Conservation (phyloP, 2,113 vertebrate species). For the Gnathonemus echidnorhynchus region DNA sequence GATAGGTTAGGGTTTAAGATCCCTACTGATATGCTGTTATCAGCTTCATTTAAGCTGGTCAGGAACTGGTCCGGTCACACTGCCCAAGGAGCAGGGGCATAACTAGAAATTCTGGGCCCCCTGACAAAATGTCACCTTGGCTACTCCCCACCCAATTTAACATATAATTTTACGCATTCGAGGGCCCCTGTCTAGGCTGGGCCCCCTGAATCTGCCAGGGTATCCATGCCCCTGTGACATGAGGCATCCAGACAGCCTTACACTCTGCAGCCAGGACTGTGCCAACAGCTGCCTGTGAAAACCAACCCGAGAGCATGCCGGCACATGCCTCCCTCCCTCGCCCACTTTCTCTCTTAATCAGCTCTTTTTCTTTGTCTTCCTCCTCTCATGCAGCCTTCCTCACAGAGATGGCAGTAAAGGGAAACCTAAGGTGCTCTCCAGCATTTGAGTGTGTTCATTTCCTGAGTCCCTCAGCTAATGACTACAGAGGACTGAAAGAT, state of each 20-base stretch:
- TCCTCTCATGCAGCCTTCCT: background rate
- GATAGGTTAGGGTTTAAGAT: background rate
- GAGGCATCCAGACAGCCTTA: constrained; percentile 37
- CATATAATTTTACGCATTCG: background rate
- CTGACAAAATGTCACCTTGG: background rate
- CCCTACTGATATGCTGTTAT: background rate
- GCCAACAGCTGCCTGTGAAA: constrained; percentile 33
- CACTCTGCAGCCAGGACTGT: constrained; percentile 19
- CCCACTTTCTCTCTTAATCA: background rate
- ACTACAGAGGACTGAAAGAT: background rate
- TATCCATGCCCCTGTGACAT: background rate
- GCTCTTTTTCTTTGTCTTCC: background rate
- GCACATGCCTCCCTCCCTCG: constrained; percentile 17
- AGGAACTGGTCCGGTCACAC: background rate
- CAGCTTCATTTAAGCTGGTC: background rate
- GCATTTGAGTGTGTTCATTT: background rate
- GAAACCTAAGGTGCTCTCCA: background rate
- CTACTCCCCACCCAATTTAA: background rate
- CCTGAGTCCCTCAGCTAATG: background rate
- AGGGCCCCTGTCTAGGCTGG: background rate
- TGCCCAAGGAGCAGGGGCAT: constrained; percentile 18
- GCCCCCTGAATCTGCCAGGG: background rate
- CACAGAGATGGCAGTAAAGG: background rate
- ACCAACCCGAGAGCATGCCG: constrained; percentile 27
- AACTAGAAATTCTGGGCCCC: background rate